Conservation (phyloP, 2,797 vertebrate species). For the Pterois miles region DNA sequence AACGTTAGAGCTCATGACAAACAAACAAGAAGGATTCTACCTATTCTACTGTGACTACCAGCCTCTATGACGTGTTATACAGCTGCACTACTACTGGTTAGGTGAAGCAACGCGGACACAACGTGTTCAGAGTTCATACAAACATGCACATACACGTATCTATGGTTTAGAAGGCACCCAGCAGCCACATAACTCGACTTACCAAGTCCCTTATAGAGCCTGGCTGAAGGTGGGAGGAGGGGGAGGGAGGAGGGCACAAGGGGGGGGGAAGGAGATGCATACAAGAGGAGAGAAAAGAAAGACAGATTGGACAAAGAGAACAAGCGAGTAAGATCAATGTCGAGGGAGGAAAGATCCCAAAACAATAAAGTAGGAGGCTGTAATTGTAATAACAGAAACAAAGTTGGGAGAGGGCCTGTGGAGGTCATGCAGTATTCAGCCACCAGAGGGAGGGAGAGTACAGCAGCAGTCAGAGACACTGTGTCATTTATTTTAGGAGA, state of each 20-base stretch:
- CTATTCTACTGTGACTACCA: constrained; percentile 43
- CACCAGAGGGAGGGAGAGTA: constrained; percentile 59
- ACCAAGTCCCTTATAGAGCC: constrained; percentile 99
- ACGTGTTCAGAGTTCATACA: constrained; percentile 20
- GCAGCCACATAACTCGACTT: constrained; percentile 84
- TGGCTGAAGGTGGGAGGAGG: constrained; percentile 91
- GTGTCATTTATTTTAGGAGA: neutral
- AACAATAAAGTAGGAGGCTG: constrained; percentile 44
- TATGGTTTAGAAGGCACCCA: constrained; percentile 57
- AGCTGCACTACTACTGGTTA: constrained; percentile 39
- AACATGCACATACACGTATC: constrained; percentile 55
- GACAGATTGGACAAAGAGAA: constrained; percentile 85
- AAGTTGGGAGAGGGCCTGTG: constrained; percentile 1
- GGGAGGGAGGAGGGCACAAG: constrained; percentile 76
- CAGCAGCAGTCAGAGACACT: constrained; percentile 19
- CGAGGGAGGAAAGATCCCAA: constrained; percentile 50
- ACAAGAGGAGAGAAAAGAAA: constrained; percentile 65
- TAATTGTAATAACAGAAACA: constrained; percentile 31
- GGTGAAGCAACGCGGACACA: constrained; percentile 29
- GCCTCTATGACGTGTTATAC: neutral
- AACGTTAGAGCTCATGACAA: constrained; percentile 17
- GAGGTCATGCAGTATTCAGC: constrained; percentile 60
- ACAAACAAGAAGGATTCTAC: neutral
- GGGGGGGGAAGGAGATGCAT: constrained; percentile 80
- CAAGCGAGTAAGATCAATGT: constrained; percentile 71